Evolutionary conservation across 2,888 invertebrate species (phyloP), one percentile per base, ranked within the genome.

Genomic region (Apotomis capreana): DNA sequence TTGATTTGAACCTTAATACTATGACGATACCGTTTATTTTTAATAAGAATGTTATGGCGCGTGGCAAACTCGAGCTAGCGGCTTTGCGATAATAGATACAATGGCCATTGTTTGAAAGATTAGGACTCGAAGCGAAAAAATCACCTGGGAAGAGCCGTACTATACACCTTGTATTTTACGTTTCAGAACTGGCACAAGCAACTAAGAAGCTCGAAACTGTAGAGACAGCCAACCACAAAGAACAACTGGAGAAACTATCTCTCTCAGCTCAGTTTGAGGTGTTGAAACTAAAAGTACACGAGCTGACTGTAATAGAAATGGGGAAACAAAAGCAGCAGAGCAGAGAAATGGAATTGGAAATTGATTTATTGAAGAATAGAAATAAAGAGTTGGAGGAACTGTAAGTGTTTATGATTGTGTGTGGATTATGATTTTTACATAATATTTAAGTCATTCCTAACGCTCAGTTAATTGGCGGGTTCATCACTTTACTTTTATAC

Each of bases 321-420:
- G 69, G 74, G 0, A 84, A 81, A 57, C 84, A 85, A 54, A 86
- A 81, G 67, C 84, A 85, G 10, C 76, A 80, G 2, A 86, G 81
- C 72, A 78, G 81, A 62, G 79, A 78, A 5, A 73, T 90, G 65
- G 83, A 88, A 55, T 77, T 77, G 3, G 87, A 89, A 75, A 69
- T 86, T 12, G 73, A 74, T 40, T 49, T 80, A 15, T 73, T 90
- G 60, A 87, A 79, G 62, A 81, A 82, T 44, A 80, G 75, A 68
- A 89, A 88, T 74, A 81, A 76, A 13, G 86, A 89, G 3, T 81
- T 91, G 61, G 89, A 91, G 75, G 84, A 87, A 2, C 86, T 83
- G 92, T 92, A 79, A 76, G 83, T 76, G 12, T 58, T 64, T 5
- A n/a, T 5, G 10, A n/a, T 26, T 46, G 26, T 63, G 8, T 8